A percentile compares a stretch with the other conserved stretches of the same genome.
Conservation (phyloP, 92 coral and sea anemone genomes). For the Epizoanthus scotinus region DNA sequence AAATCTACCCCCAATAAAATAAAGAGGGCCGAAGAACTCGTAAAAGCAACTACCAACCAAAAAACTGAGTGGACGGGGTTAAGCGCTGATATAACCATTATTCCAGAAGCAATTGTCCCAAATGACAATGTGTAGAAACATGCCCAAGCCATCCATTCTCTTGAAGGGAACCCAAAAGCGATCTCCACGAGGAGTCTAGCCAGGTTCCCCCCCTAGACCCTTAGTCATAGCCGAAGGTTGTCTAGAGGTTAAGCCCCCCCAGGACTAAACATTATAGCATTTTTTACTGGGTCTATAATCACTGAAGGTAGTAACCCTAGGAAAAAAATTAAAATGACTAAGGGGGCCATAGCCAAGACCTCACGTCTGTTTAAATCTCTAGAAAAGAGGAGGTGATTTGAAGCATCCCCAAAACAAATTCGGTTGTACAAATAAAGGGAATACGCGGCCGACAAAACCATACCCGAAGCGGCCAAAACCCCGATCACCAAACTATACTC, state of each 20-base stretch:
- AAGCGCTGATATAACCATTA: conserved; percentile 76
- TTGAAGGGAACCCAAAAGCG: background rate
- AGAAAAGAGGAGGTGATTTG: conserved; percentile 66
- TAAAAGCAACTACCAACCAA: conserved; percentile 74
- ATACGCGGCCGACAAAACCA: conserved; percentile 80
- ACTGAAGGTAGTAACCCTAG: conserved; percentile 59
- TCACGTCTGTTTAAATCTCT: conserved; percentile 76
- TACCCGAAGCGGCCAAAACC: conserved; percentile 65
- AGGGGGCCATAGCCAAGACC: conserved; percentile 62
- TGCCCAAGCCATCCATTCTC: conserved; percentile 14
- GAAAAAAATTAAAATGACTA: conserved; percentile 52
- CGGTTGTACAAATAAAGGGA: conserved; percentile 79
- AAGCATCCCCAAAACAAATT: conserved; percentile 73
- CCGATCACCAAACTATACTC: conserved; percentile 67
- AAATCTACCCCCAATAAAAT: conserved; percentile 59
- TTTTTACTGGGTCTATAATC: conserved; percentile 62
- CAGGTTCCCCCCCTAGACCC: background rate
- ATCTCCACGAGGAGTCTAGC: background rate
- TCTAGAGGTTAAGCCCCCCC: conserved; percentile 51
- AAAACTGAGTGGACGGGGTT: conserved; percentile 79
- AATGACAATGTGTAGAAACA: conserved; percentile 51
- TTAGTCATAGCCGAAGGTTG: background rate
- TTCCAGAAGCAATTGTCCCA: conserved; percentile 61
- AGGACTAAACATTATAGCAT: conserved; percentile 60
- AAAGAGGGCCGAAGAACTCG: conserved; percentile 68